phyloP scores from a whole-genome alignment of 2,113 vertebrate genomes.

The Varanus salvator region DNA sequence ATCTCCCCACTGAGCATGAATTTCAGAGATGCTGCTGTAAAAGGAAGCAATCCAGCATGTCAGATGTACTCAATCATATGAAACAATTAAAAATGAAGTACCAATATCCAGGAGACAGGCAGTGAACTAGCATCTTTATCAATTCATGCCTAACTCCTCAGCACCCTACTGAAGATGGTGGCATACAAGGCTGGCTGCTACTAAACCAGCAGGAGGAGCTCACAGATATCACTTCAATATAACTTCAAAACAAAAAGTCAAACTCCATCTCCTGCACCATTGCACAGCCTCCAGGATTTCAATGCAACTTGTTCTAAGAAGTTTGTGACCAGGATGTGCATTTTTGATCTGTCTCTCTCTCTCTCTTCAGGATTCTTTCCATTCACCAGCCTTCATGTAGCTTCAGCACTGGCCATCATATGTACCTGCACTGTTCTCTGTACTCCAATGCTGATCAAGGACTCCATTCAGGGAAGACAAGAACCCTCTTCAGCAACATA shows the following conservation, averaged over 20 bases:
- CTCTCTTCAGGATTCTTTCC: background rate
- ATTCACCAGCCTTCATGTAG: background rate
- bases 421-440: background rate
- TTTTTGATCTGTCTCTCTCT: background rate
- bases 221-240: slow-evolving; percentile 54
- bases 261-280: background rate
- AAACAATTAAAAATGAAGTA: slow-evolving; percentile 55
- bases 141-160: slow-evolving; percentile 52
- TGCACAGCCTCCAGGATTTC: background rate
- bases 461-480: background rate
- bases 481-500: background rate
- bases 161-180: slow-evolving; percentile 35
- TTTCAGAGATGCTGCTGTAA: slow-evolving; percentile 41
- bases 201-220: slow-evolving; percentile 65
- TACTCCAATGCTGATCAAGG: background rate
- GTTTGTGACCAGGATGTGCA: background rate
- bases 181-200: slow-evolving; percentile 36
- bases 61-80: slow-evolving; percentile 38
- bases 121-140: slow-evolving; percentile 50
- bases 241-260: slow-evolving; percentile 47
- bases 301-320: background rate
- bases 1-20: slow-evolving; percentile 7
- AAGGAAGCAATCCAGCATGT: slow-evolving; percentile 26
- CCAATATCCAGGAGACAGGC: slow-evolving; percentile 37
- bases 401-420: background rate